Evolutionary conservation across 1,140 invertebrate genomes (phyloP), one percentile per base, ranked within the genome.

Genomic region (Battus philenor): DNA sequence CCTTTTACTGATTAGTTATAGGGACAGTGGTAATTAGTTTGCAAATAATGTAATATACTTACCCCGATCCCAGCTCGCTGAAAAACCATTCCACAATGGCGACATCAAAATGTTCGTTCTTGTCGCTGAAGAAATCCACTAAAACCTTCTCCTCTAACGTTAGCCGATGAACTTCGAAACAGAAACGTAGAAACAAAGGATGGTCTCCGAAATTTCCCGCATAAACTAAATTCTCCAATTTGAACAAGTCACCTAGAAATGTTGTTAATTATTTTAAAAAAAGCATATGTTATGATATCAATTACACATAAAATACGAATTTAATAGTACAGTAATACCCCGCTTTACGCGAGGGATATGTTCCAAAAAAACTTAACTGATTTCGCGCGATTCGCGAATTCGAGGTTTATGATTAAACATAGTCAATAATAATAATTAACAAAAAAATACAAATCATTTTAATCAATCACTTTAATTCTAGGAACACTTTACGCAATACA

Each of bases 71-170:
- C 8, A 63, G 15, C 22, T 75, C 64, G 30, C 50, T 54, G 38
- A 70, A 80, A 36, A 77, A 67, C 67, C 67, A 80, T 24, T 80
- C 76, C 0, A 68, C 9, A 24, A 80, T 54, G 11, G 71, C 66
- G n/a, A 50, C 58, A 34, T 80, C 76, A 49, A 77, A 77, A 17
- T 68, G 60, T 30, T 80, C 49, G 1, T 59, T 58, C 0, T 65
- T 60, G 24, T 80, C 64, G 10, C 33, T 58, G 0, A 80, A 22
- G 4, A 70, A 52, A 1, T 67, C 34, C 1, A 45, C 5, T 1
- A 73, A 22, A 6, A 18, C 43, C n/a, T 56, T 38, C 5, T 65
- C 46, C 13, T 57, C 46, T 1, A 71, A 22, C 1, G 63, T 47
- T 10, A 41, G 44, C 17, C 48, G 57, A 29, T 74, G 51, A 11